These are phyloP conservation scores for Hyperoplus lanceolatus DNA, from an alignment of 2,797 vertebrate genomes.

Conservation along the genomic window DNA sequence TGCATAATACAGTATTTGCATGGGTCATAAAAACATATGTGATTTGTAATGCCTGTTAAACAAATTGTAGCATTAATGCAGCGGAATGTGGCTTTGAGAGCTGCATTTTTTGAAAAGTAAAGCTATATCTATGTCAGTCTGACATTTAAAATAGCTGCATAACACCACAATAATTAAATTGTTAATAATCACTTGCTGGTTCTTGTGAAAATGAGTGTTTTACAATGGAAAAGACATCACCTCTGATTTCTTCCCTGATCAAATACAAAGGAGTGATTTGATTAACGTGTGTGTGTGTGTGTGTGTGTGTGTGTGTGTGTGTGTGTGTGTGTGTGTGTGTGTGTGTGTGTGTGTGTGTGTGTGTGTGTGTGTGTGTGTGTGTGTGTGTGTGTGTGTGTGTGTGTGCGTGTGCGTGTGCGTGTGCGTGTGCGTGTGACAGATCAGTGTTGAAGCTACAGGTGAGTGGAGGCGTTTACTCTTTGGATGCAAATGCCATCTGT, in stretches of 20 bases:
- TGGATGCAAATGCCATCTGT: not conserved
- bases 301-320: not conserved
- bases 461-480: constrained; percentile 3
- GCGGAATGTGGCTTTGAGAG: not conserved
- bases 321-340: too few species aligned
- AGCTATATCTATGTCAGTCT: constrained; percentile 40
- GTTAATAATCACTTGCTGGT: constrained; percentile 55
- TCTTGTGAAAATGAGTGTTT: not conserved
- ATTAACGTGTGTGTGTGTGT: constrained; percentile 32
- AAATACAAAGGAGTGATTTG: constrained; percentile 1
- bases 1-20: constrained; percentile 11
- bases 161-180: constrained; percentile 23
- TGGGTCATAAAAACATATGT: constrained; percentile 23
- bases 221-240: constrained; percentile 38
- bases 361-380: too few species aligned
- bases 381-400: too few species aligned
- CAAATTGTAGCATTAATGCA: constrained; percentile 25
- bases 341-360: too few species aligned
- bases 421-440: not conserved
- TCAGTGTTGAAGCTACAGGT: not conserved
- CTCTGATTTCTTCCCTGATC: constrained; percentile 23
- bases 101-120: constrained; percentile 22
- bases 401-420: too few species aligned
- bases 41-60: constrained; percentile 29
- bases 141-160: constrained; percentile 34